A percentile compares a stretch with the other conserved stretches of the same genome.
These are phyloP conservation scores for Scaptomyza hsui DNA, from an alignment of 1,140 invertebrate species.

Conservation along the genomic window DNA sequence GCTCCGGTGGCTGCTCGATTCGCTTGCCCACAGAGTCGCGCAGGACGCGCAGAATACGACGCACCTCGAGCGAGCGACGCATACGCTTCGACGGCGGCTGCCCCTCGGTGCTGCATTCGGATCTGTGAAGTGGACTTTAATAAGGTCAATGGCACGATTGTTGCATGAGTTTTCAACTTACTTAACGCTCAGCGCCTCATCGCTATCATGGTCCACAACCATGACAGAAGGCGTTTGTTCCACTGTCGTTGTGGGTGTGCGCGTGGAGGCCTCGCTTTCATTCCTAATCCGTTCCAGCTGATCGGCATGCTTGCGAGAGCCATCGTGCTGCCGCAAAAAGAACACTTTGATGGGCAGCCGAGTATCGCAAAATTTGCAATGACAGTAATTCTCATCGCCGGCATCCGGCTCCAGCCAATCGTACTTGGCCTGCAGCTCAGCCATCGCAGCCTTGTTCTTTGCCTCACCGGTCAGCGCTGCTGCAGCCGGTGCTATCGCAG, in stretches of 20 bases:
- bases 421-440: constrained; percentile 65
- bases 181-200: constrained; percentile 55
- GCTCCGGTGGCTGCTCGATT: constrained; percentile 34
- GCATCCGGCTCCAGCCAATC: constrained; percentile 61
- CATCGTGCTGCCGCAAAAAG: constrained; percentile 60
- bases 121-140: constrained; percentile 25
- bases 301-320: constrained; percentile 57
- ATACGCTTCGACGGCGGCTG: constrained; percentile 46
- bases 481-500: constrained; percentile 17
- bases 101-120: constrained; percentile 52
- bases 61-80: constrained; percentile 51
- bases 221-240: constrained; percentile 11
- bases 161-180: not conserved
- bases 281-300: constrained; percentile 25
- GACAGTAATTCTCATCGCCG: constrained; percentile 62
- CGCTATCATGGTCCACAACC: constrained; percentile 50
- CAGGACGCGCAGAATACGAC: constrained; percentile 48
- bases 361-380: constrained; percentile 56
- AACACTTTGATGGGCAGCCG: constrained; percentile 68
- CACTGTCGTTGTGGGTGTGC: not conserved
- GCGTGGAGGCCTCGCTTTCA: not conserved
- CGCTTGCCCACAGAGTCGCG: constrained; percentile 53
- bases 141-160: not conserved
- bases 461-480: constrained; percentile 46
- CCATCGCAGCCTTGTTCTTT: constrained; percentile 60